A percentile compares a stretch with the other conserved stretches of the same genome.
These are phyloP conservation scores for Venturia canescens DNA, from an alignment of 1,140 invertebrate species.

Conservation along the genomic window DNA sequence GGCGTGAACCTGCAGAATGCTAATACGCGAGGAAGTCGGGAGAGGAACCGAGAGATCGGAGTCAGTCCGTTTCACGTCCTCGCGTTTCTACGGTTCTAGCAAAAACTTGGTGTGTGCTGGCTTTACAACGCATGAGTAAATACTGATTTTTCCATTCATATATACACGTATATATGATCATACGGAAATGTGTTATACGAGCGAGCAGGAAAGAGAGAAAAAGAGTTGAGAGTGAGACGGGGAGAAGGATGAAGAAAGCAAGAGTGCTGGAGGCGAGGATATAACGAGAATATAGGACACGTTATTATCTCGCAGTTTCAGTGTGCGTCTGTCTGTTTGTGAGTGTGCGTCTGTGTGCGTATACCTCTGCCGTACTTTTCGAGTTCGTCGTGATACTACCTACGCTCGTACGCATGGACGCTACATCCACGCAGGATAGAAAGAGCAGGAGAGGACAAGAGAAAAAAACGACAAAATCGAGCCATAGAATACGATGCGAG, in stretches of 20 bases:
- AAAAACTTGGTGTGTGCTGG: not conserved
- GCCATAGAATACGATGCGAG: not conserved
- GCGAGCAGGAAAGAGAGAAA: not conserved
- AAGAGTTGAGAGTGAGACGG: too few relatives aligned
- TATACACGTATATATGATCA: not conserved
- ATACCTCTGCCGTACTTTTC: not conserved
- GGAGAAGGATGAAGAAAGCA: not conserved
- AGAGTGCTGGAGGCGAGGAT: conserved; percentile 8
- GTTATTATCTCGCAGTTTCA: conserved; percentile 19
- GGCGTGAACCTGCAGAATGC: not conserved
- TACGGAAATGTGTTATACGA: not conserved
- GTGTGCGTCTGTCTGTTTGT: not conserved
- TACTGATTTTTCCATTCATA: not conserved
- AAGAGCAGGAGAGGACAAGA: not conserved
- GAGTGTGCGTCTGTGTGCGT: not conserved
- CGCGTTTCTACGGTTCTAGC: not conserved
- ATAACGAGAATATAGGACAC: conserved; percentile 19
- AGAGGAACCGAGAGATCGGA: not conserved
- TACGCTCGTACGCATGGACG: not conserved
- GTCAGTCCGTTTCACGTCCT: not conserved
- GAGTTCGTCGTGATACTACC: not conserved
- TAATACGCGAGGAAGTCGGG: not conserved
- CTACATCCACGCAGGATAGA: not conserved
- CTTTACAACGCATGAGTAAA: conserved; percentile 1
- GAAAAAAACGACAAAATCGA: not conserved